These are phyloP conservation scores for Amphiura filiformis DNA, from an alignment of 35 echinoderm and acorn worm genomes.

Conservation along the genomic window DNA sequence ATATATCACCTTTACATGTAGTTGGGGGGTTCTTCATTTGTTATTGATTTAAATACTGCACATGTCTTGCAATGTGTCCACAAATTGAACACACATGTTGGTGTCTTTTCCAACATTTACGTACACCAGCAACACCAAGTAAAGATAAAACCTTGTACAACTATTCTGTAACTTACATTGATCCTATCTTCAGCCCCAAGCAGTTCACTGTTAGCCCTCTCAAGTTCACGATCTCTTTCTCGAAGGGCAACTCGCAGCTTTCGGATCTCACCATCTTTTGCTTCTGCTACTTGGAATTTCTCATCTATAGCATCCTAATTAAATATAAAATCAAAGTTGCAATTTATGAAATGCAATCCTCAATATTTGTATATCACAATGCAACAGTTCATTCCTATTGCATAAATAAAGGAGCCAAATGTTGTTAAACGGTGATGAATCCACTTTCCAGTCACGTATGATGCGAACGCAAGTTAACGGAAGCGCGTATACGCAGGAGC, in stretches of 20 bases:
- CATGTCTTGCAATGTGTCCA: neutral
- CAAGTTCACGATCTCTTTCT: constrained; percentile 61
- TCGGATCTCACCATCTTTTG: constrained; percentile 58
- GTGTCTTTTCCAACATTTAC: too few relatives aligned
- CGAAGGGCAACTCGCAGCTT: constrained; percentile 49
- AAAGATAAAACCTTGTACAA: neutral
- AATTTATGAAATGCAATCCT: too few relatives aligned
- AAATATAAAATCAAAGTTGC: neutral
- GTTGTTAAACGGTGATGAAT: too few relatives aligned
- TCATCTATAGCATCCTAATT: constrained; percentile 78
- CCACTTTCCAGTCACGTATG: too few relatives aligned
- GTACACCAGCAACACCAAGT: neutral
- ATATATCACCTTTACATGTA: too few relatives aligned
- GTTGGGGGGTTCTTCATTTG: too few relatives aligned
- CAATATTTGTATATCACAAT: too few relatives aligned
- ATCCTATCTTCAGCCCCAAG: constrained; percentile 46
- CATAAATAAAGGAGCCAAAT: too few relatives aligned
- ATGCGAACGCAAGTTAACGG: too few relatives aligned
- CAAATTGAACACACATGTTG: neutral
- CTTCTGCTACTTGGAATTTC: constrained; percentile 54
- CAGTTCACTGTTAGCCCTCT: constrained; percentile 44
- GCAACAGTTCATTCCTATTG: too few relatives aligned
- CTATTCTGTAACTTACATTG: constrained; percentile 38
- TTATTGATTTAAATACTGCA: too few relatives aligned
- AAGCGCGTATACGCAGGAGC: too few relatives aligned